Conservation (phyloP, 2,888 invertebrate species). For the Lampropteryx suffumata region DNA sequence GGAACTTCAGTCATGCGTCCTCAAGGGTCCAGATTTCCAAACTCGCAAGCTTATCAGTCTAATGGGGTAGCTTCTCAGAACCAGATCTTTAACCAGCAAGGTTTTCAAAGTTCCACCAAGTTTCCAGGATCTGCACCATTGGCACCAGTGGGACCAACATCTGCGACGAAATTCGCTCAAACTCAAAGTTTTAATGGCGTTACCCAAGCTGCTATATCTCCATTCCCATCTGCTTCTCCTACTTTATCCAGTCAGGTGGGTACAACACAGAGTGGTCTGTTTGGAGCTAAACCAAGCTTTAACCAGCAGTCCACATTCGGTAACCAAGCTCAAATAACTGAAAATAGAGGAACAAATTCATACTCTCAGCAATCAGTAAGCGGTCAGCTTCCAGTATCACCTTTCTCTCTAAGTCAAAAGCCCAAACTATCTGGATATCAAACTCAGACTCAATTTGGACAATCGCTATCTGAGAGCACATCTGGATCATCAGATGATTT, state of each 20-base stretch:
- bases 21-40: slow-evolving; percentile 44
- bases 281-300: slow-evolving; percentile 30
- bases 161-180: slow-evolving; percentile 28
- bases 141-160: slow-evolving; percentile 29
- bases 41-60: slow-evolving; percentile 46
- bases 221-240: slow-evolving; percentile 49
- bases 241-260: slow-evolving; percentile 33
- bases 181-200: slow-evolving; percentile 43
- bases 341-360: slow-evolving; percentile 7
- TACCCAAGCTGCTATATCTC: slow-evolving; percentile 58
- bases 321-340: slow-evolving; percentile 12
- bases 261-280: slow-evolving; percentile 27
- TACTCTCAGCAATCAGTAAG: slow-evolving; percentile 1
- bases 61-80: slow-evolving; percentile 36
- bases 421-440: slow-evolving; percentile 24
- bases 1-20: slow-evolving; percentile 32
- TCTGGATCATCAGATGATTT: slow-evolving; percentile 6
- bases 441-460: slow-evolving; percentile 18
- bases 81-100: slow-evolving; percentile 23
- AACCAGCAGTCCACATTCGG: slow-evolving; percentile 21
- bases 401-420: slow-evolving; percentile 17
- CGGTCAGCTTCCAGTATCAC: slow-evolving; percentile 14
- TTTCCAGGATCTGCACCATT: slow-evolving; percentile 37
- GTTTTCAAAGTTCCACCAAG: slow-evolving; percentile 27
- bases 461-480: slow-evolving; percentile 8